These are phyloP conservation scores for Ispidina lecontei DNA, from an alignment of 2,797 vertebrate genomes.

Conservation along the genomic window DNA sequence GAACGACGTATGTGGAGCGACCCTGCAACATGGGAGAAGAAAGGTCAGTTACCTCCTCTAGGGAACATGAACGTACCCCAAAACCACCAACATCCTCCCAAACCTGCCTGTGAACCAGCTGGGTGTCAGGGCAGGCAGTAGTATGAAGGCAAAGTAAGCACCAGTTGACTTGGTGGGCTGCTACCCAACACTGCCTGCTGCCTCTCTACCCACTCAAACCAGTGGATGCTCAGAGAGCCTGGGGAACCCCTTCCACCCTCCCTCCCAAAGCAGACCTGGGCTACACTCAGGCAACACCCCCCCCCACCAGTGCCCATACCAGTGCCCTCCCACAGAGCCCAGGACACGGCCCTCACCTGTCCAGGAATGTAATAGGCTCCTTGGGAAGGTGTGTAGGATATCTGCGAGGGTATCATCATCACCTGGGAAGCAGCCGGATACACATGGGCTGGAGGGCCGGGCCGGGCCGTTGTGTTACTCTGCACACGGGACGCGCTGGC, in stretches of 20 bases:
- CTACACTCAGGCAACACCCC: background rate
- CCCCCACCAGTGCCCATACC: rapidly evolving
- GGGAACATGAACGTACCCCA: rapidly evolving
- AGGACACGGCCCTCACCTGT: conserved; percentile 83
- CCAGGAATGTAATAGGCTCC: conserved; percentile 92
- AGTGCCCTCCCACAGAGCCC: background rate
- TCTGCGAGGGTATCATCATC: conserved; percentile 96
- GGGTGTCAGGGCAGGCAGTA: background rate
- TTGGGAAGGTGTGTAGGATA: conserved; percentile 90
- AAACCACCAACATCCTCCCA: background rate
- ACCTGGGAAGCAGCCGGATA: conserved; percentile 93
- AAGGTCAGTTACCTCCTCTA: background rate
- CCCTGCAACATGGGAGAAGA: conserved; percentile 61
- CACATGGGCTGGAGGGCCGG: conserved; percentile 91
- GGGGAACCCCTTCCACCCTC: rapidly evolving
- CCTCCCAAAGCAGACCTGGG: background rate
- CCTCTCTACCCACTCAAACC: background rate
- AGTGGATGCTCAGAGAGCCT: background rate
- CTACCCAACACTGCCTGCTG: rapidly evolving
- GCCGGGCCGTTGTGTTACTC: conserved; percentile 86
- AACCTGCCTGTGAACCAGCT: background rate
- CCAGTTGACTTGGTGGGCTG: rapidly evolving
- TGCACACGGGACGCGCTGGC: conserved; percentile 88
- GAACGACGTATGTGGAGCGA: conserved; percentile 91
- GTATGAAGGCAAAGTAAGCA: background rate